Evolutionary conservation across 1,140 invertebrate species (phyloP), one percentile per base, ranked within the genome.

Genomic region (Macrobrachium rosenbergii): DNA sequence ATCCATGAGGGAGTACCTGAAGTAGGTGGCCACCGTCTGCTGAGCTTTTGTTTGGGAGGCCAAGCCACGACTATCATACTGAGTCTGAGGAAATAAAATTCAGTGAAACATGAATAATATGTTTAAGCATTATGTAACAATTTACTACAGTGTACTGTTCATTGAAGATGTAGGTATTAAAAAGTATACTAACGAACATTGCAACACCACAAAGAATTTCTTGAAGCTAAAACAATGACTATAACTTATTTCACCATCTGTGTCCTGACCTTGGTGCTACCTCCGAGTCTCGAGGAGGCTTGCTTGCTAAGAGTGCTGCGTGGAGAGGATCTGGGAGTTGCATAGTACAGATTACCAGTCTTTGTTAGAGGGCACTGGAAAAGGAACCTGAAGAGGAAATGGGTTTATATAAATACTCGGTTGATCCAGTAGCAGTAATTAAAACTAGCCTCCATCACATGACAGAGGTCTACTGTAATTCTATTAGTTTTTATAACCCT

Each of bases 21-120:
- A 97, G 91, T 97, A 96, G 10, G 96, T 96, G 7, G 96, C 94
- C 5, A 96, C 95, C 14, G 96, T 97, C 92, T 97, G 96, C 91
- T 96, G 96, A 11, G 95, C 95, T 90, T 96, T 93, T 0, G 96
- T 96, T 92, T 97, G 96, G n/a, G 95, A 96, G 2, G 95, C 94
- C 19, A 95, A 92, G 28, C 94, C 94, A 3, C 87, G 82, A 78
- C 88, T 89, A 83, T 89, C 90, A 69, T 88, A 89, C 81, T 90
- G 87, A 3, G 69, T 83, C 86, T 88, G 80, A 21, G 14, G 52
- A 58, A 45, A 59, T 75, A 19, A 73, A 23, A 21, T 28, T 10
- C 16, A 59, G 14, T 37, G 16, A 21, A 59, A 23, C 12, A 52
- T 10, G 52, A 52, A 52, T 37, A 52, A 52, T 2, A 52, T 52